Evolutionary conservation across 2,113 vertebrate genomes (phyloP).

Genomic region (Patagioenas fasciata): DNA sequence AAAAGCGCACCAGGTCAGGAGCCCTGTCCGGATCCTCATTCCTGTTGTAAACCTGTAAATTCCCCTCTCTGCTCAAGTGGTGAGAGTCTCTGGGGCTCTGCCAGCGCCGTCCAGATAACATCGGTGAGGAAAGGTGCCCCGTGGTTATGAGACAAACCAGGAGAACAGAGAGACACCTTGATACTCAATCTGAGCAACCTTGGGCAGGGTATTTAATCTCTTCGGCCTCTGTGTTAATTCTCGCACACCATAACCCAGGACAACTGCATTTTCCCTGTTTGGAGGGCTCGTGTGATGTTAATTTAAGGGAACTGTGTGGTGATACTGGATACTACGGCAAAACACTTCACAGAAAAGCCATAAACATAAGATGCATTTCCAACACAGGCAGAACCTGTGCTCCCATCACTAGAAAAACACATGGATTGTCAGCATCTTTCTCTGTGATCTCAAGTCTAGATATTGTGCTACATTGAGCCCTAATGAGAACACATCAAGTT

Average conservation of each 20-base stretch:
- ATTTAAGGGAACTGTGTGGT: background rate
- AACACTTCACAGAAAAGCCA: background rate
- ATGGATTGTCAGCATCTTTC: conserved; percentile 8
- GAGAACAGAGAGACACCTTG: background rate
- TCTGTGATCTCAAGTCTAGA: conserved; percentile 10
- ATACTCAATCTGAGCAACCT: background rate
- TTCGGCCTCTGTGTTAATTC: background rate
- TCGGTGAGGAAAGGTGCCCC: background rate
- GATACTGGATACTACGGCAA: background rate
- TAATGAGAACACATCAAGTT: background rate
- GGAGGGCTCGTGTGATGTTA: background rate
- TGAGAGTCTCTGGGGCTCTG: background rate
- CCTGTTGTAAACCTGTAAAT: background rate
- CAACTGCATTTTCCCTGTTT: background rate
- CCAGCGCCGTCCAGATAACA: background rate
- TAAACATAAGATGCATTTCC: background rate
- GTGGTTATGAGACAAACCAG: background rate
- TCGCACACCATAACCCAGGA: background rate
- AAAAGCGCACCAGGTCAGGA: background rate
- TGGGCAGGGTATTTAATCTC: background rate
- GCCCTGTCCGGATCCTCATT: background rate
- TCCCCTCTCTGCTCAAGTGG: background rate
- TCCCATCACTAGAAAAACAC: conserved; percentile 16
- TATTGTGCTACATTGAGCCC: background rate
- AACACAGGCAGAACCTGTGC: background rate